Evolutionary conservation across 2,888 invertebrate species (phyloP), one percentile per base, ranked within the genome.

Genomic region (Bimastos eiseni): DNA sequence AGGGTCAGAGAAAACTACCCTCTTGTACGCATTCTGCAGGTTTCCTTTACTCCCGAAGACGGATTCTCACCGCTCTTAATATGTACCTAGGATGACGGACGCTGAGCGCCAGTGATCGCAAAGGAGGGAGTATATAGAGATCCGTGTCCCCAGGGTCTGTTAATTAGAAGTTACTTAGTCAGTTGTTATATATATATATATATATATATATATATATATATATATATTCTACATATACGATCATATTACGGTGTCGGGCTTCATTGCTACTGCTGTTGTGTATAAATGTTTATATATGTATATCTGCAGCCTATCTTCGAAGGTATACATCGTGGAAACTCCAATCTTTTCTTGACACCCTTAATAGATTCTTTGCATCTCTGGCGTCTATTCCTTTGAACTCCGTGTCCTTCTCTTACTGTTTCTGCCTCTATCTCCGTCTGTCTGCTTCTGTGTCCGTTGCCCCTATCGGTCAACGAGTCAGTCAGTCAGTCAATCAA

Each of bases 141-240:
- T n/a, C 70, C n/a, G 8, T 70, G 70, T n/a, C 49, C 49, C 24
- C 49, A 70, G 70, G 70, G 11, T 70, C 70, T 8, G 70, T 70
- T 70, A 70, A 70, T 70, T 70, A 70, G 70, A 70, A 70, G 70
- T 70, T n/a, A 70, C 70, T 30, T 70, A 70, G 70, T 70, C 70
- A 70, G 30, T n/a, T n/a, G n/a, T 11, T n/a, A n/a, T 2, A 24
- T 55, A 55, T 55, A 55, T 55, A 55, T 55, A 24, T 55, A 55
- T 24, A 55, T 55, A 11, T 24, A 30, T 70, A 70, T 70, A n/a
- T 70, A 70, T 70, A 70, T n/a, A 70, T 70, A 70, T 70, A 70
- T 55, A 55, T 55, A 55, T 55, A 49, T 49, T 17, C 19, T n/a
- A n/a, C n/a, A n/a, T n/a, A n/a, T n/a, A n/a, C n/a, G n/a, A n/a